These are phyloP conservation scores for Bruchidius siliquastri DNA, from an alignment of 2,888 invertebrate genomes.

Conservation along the genomic window DNA sequence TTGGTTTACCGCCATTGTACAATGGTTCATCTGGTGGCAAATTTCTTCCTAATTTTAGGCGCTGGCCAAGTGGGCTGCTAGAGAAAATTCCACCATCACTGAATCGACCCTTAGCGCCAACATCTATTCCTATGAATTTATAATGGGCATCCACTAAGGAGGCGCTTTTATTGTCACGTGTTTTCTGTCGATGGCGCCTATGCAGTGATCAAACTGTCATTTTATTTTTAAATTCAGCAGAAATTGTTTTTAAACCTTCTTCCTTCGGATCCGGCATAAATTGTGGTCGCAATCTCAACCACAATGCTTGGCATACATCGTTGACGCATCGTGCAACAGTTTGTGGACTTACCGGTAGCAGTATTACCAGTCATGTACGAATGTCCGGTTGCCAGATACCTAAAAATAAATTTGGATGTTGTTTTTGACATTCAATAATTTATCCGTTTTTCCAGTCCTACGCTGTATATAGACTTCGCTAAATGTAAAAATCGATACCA, in stretches of 20 bases:
- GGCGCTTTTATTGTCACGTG: conserved; percentile 29
- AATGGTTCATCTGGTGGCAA: conserved; percentile 3
- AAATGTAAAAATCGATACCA: too few relatives aligned
- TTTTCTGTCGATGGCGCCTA: conserved; percentile 31
- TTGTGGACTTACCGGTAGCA: conserved; percentile 10
- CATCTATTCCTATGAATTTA: conserved; percentile 26
- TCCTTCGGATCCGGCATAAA: conserved; percentile 18
- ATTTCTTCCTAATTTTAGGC: background rate
- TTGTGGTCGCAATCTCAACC: conserved; percentile 22
- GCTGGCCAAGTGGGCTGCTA: conserved; percentile 12
- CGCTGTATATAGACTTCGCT: too few relatives aligned
- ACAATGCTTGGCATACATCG: conserved; percentile 29
- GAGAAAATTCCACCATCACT: conserved; percentile 29
- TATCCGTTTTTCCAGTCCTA: too few relatives aligned
- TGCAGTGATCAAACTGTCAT: conserved; percentile 27
- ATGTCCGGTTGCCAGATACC: conserved; percentile 2
- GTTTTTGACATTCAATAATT: too few relatives aligned
- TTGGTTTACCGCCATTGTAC: conserved; percentile 5
- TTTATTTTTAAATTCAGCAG: conserved; percentile 23
- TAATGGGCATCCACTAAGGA: conserved; percentile 25
- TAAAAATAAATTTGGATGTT: background rate
- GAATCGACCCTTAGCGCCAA: conserved; percentile 30
- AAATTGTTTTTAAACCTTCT: conserved; percentile 23
- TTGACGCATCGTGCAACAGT: conserved; percentile 38
- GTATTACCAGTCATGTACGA: conserved; percentile 13